These are phyloP conservation scores for Drosophila mauritiana DNA, from an alignment of 1,140 invertebrate genomes.

Conservation along the genomic window DNA sequence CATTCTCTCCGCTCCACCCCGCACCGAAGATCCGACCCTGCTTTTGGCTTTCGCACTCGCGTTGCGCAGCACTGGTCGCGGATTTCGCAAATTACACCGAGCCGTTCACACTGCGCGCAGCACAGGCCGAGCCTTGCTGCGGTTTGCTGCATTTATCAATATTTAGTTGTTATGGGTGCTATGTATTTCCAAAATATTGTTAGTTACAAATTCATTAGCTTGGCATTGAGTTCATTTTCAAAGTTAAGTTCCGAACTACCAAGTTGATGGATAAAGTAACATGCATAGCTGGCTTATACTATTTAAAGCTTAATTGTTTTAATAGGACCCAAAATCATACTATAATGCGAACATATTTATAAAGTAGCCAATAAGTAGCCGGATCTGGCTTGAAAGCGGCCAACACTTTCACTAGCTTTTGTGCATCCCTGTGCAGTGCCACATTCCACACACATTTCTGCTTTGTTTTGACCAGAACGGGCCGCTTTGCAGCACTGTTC, in stretches of 20 bases:
- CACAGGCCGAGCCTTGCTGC: neutral
- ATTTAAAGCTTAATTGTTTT: too few species aligned
- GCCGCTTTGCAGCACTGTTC: constrained; percentile 42
- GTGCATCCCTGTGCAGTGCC: constrained; percentile 8
- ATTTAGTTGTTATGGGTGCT: too few species aligned
- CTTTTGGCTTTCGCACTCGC: constrained; percentile 28
- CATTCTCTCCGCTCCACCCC: constrained; percentile 64
- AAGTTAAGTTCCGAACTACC: too few species aligned
- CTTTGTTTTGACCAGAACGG: constrained; percentile 50
- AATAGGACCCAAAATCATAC: too few species aligned
- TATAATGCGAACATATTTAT: neutral
- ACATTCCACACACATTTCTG: constrained; percentile 19
- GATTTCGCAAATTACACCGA: constrained; percentile 39
- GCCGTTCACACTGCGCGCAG: constrained; percentile 41
- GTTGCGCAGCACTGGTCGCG: constrained; percentile 59
- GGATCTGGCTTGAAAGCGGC: constrained; percentile 2
- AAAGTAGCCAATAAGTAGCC: neutral
- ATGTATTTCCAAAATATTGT: neutral
- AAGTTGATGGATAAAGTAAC: too few species aligned
- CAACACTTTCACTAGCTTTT: neutral
- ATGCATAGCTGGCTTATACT: too few species aligned
- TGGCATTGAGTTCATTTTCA: too few species aligned
- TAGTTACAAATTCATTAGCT: too few species aligned
- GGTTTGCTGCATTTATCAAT: neutral
- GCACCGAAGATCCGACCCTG: constrained; percentile 46